phyloP scores from a whole-genome alignment of 2,113 vertebrate species.

The Piaya cayana region DNA sequence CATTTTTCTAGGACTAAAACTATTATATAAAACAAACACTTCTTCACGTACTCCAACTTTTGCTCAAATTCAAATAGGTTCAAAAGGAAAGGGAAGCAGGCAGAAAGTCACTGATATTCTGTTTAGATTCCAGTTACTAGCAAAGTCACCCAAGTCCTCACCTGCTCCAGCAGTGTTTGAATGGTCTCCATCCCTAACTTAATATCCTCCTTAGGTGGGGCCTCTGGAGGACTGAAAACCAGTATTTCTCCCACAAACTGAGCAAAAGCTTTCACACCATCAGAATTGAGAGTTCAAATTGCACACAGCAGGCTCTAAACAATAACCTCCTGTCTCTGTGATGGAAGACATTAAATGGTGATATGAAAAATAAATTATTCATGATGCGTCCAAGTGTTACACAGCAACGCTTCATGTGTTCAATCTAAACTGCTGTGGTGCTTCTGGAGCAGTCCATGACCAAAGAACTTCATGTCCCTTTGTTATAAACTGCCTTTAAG shows the following conservation, averaged over 20 bases:
- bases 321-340: background rate
- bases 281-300: background rate
- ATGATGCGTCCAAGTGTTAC: accelerated
- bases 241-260: background rate
- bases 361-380: background rate
- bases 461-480: background rate
- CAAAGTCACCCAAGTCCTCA: background rate
- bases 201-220: background rate
- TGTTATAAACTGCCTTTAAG: background rate
- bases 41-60: background rate
- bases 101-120: background rate
- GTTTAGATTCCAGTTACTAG: background rate
- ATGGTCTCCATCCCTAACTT: accelerated
- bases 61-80: background rate
- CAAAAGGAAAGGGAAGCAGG: background rate
- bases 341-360: background rate
- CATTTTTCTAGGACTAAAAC: background rate
- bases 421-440: background rate
- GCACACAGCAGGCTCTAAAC: background rate
- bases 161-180: background rate
- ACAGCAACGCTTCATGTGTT: background rate
- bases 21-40: background rate
- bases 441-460: background rate
- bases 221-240: background rate
- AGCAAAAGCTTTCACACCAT: background rate